Evolutionary conservation across 2,797 vertebrate species (phyloP), one percentile per base, ranked within the genome.

Genomic region (Rachycentron canadum): DNA sequence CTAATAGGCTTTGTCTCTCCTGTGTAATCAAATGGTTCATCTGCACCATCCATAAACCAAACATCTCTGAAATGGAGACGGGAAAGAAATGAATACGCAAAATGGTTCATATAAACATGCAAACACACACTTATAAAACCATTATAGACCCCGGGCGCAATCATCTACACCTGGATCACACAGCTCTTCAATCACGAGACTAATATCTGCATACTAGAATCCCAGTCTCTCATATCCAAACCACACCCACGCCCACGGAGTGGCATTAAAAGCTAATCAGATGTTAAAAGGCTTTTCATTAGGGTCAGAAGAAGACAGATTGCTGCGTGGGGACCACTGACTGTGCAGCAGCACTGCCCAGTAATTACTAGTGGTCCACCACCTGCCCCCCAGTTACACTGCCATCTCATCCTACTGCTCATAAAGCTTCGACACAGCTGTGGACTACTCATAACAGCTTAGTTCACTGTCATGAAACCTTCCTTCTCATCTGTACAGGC

Each of bases 251-350:
- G 21, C 19, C 80, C 79, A 57, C 83, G 3, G 41, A 52, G 73
- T 7, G 62, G 63, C 63, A 76, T 88, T 88, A 89, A 83, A 86
- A 82, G 80, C 88, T 93, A 88, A 94, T 94, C 86, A 91, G 73
- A 92, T 76, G 84, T 90, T 93, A 75, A 93, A 93, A 88, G 83
- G 89, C 90, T 92, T 94, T 95, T 93, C 89, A 95, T 94, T 94
- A 79, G 19, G 74, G 69, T 52, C 19, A 61, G 64, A 72, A 36
- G 78, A 84, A 88, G 92, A 93, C 92, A 93, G 94, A 95, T 90
- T 90, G 92, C 73, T 83, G 83, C 25, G 59, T 19, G 78, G 69
- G 88, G 91, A 91, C 88, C 78, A 67, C 90, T 86, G 89, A 79
- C 86, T 83, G 92, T 84, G 87, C 88, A 82, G 84, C 78, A 53